Base-by-base conservation (phyloP, 1,140 invertebrate genomes). In the Nebria ingens region DNA sequence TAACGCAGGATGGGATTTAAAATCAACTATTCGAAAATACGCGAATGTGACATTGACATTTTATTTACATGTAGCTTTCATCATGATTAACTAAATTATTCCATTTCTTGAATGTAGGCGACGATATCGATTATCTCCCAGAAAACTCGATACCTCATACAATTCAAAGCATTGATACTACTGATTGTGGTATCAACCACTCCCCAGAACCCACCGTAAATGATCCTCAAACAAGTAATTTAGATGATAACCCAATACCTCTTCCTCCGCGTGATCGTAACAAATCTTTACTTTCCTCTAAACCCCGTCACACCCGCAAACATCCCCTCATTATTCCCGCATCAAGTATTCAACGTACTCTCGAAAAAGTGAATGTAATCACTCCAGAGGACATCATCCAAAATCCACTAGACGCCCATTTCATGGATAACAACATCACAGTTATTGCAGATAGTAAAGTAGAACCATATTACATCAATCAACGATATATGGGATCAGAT, bases 281-380 rank as follows among this genome's bases (percentile, higher is more conserved):
- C 21, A 86, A 85, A 63, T 78, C 80, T 4, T 67, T 81, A 12
- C 78, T 80, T 54, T 76, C 79, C 1, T 76, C 73, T 40, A 80
- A 86, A 61, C 84, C 88, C 1, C 72, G 89, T 22, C 91, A 91
- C 69, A 85, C 90, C 53, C 74, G 91, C 42, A 93, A 91, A 68
- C 86, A 93, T 78, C 91, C 91, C 0, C 69, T 94, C n/a, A 83
- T 92, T 34, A 86, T 91, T 60, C 87, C 88, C 13, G 79, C 77
- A 22, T 62, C 64, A 3, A 81, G 77, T 1, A 65, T 83, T 0
- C 80, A 81, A 22, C 70, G 80, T 15, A 81, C 81, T 0, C 60
- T 84, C 0, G 80, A 79, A 52, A 83, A 82, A 58, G 76, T 82
- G 63, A 71, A 73, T 1, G 71, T 73, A 2, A 67, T 68, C 11